These are phyloP conservation scores for Aldabrachelys gigantea DNA, from an alignment of 2,113 vertebrate genomes.

Conservation along the genomic window DNA sequence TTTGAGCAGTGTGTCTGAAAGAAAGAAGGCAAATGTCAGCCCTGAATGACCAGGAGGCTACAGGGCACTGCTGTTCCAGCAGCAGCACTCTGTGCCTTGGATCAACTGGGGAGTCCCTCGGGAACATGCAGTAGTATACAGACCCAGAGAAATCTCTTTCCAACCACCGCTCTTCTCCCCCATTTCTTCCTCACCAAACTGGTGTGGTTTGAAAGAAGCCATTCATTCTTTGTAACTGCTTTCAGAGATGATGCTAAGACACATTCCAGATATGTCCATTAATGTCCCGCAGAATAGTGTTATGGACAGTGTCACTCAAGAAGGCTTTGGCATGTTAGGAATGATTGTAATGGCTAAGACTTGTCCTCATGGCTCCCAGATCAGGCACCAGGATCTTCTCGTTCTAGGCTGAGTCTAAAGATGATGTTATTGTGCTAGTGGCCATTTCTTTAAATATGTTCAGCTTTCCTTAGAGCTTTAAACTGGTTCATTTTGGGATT, in stretches of 20 bases:
- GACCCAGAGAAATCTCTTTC: neutral
- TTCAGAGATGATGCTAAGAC: neutral
- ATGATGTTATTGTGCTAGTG: neutral
- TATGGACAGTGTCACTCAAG: neutral
- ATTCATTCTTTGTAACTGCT: neutral
- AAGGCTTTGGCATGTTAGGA: neutral
- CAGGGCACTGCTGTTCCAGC: no score
- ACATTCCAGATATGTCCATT: neutral
- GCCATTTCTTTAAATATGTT: neutral
- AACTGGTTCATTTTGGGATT: neutral
- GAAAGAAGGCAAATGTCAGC: neutral
- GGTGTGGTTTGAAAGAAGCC: neutral
- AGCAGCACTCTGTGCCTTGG: neutral
- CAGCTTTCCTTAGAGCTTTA: neutral
- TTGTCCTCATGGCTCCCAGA: neutral
- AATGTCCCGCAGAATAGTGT: neutral
- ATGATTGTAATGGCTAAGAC: neutral
- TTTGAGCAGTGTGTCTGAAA: neutral
- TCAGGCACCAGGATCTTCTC: neutral
- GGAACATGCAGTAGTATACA: neutral
- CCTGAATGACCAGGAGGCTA: neutral
- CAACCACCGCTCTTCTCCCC: neutral
- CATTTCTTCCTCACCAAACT: neutral
- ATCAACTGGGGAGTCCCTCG: accelerated
- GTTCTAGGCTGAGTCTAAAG: neutral